phyloP scores from a whole-genome alignment of 2,113 vertebrate species.

The Epinephelus fuscoguttatus region DNA sequence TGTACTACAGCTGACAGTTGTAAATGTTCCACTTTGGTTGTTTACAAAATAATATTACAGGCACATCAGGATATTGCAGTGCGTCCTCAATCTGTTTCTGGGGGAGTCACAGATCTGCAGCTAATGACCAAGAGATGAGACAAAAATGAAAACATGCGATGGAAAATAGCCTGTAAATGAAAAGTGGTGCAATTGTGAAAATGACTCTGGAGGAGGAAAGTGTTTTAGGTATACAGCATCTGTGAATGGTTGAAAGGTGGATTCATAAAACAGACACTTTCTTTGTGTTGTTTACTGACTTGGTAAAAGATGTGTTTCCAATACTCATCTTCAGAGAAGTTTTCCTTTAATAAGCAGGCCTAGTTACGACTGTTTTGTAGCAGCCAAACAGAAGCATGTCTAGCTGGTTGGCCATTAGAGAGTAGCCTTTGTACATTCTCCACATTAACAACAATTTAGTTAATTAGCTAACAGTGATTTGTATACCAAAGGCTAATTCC shows the following conservation, averaged over 20 bases:
- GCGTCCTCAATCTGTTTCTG: conserved; percentile 42
- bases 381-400: conserved; percentile 38
- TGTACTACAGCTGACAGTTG: conserved; percentile 4
- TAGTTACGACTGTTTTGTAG: conserved; percentile 17
- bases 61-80: conserved; percentile 35
- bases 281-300: conserved; percentile 4
- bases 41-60: conserved; percentile 52
- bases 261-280: conserved; percentile 9
- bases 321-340: background rate
- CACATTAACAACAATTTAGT: conserved; percentile 80
- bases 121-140: conserved; percentile 61
- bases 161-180: conserved; percentile 46
- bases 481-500: conserved; percentile 73
- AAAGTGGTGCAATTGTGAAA: conserved; percentile 50
- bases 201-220: conserved; percentile 36
- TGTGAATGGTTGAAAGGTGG: conserved; percentile 15
- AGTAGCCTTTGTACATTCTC: conserved; percentile 45
- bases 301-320: conserved; percentile 1
- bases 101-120: conserved; percentile 60
- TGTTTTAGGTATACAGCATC: conserved; percentile 24
- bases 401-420: conserved; percentile 58
- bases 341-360: conserved; percentile 50
- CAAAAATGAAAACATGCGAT: conserved; percentile 37
- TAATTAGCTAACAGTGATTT: conserved; percentile 79
- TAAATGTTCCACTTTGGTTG: conserved; percentile 41